Evolutionary conservation across 2,113 vertebrate species (phyloP), one percentile per base, ranked within the genome.

Genomic region (Osmerus mordax): DNA sequence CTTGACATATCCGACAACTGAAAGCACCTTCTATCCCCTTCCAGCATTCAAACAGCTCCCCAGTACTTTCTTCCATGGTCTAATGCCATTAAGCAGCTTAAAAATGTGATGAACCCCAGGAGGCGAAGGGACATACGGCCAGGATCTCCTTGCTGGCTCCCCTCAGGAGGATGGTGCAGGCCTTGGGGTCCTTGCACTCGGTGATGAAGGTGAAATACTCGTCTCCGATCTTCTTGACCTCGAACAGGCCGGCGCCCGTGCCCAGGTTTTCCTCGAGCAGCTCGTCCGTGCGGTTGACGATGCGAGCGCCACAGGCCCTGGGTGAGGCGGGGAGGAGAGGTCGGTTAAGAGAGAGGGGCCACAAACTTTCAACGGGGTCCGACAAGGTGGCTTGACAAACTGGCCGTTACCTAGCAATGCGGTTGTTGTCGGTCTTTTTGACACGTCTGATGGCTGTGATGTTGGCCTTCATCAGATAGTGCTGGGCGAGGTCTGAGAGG

Each of bases 131-230:
- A 65, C 64, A 93, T 14, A 96, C 95, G 3, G 93, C 93, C 0
- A 96, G 86, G 69, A 96, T 95, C 68, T 96, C 94, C 71, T 96
- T 96, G 92, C 95, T 95, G 81, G 95, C 94, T 1, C 95, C 95
- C 0, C 95, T 87, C 62, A 96, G 91, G 11, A 96, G 32, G 53
- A 96, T 92, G 69, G 95, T 96, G 74, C 95, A 96, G 56, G 95
- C 95, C 70, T 96, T 96, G 71, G 95, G 95, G 25, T 95, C 94
- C 72, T 92, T 95, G 89, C 95, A 96, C 1, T 96, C 95, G 0
- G 95, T 94, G 81, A 96, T 91, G 77, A 95, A 96, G 16, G 94
- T 92, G 32, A 96, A 96, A 78, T 95, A 96, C 68, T 96, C 95
- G 19, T 96, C 95, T 11, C 95, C 95, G 3, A 96, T 96, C 74